Base-by-base conservation (phyloP, 2,113 vertebrate genomes). In the Odobenus rosmarus region DNA sequence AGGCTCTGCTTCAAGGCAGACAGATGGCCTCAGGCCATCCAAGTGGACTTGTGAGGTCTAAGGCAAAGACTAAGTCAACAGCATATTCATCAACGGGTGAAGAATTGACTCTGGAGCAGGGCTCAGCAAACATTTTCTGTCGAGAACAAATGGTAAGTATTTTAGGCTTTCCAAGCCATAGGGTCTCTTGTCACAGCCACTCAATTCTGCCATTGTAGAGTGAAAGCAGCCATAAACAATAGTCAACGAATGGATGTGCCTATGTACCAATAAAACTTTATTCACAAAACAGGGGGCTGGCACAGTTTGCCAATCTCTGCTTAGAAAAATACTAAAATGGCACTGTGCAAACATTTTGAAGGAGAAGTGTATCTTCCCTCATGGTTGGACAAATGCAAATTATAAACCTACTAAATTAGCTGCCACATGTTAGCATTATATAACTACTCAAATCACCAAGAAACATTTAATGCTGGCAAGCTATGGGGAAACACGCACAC, bases 181-280 rank as follows among this genome's bases (percentile, higher is more conserved):
- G 1, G 33, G 13, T 92, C 74, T 89, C 72, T 87, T 87, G 61
- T n/a, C n/a, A 23, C 39, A 71, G 53, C 36, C 31, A 90, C 74
- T 95, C 79, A 87, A 4, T 59, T 16, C 53, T 90, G 18, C 24
- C 46, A 53, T 10, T 77, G n/a, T n/a, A 57, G n/a, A n/a, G 33
- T 7, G 12, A 88, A 81, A 94, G 19, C 33, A n/a, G 26, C 26
- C 71, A 64, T 0, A 74, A 86, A 77, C 36, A 83, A 90, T 1
- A 80, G 55, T 53, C 80, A 92, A 59, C 62, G 72, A 89, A 88
- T 1, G 3, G 31, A 64, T 18, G 61, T 77, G 82, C 62, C 62
- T 72, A 26, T n/a, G 42, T 96, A 77, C 71, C 77, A 95, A 85
- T 91, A 97, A 91, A 96, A 91, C 57, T 95, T 97, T 97, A 95